Base-by-base conservation (phyloP, 2,888 invertebrate genomes). In the Acanthosepion lycidas region DNA sequence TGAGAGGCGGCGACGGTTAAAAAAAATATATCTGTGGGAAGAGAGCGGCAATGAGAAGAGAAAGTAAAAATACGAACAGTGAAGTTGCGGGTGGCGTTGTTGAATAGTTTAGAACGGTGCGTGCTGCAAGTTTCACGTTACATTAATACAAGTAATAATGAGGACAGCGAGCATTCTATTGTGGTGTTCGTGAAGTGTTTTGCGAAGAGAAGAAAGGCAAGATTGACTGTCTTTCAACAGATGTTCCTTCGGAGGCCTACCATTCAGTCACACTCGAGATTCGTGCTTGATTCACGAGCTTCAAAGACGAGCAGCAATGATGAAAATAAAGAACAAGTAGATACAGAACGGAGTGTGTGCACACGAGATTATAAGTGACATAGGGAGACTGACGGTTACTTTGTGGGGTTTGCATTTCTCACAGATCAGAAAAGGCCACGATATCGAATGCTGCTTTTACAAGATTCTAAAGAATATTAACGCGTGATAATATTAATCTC, bases 211-310 rank as follows among this genome's bases (percentile, higher is more conserved):
- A 78, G 78, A 78, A n/a, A 78, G 78, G n/a, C 78, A 78, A 78
- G n/a, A 78, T 78, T 78, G 78, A n/a, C n/a, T 78, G 78, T 78
- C 78, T 78, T 33, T 78, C n/a, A 78, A 78, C 78, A 78, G 78
- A 78, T 78, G 78, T 78, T 78, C 78, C n/a, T n/a, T 78, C 78
- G 15, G n/a, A 15, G 15, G 78, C 78, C 33, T 78, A 78, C n/a
- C n/a, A 33, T n/a, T 78, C 78, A 78, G n/a, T 15, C 33, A 78
- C 33, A n/a, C n/a, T 78, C 78, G 78, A 33, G 78, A n/a, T 33
- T 33, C 15, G n/a, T 33, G 78, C 78, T 78, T 78, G n/a, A n/a
- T 78, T n/a, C n/a, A n/a, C 26, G n/a, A 12, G 78, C 78, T 4
- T 12, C 78, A n/a, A 78, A 78, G n/a, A 78, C n/a, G 78, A n/a